A percentile compares a stretch with the other conserved stretches of the same genome.
Evolutionary conservation across 2,797 vertebrate species (phyloP).

Genomic region (Rhyacichthys aspro): DNA sequence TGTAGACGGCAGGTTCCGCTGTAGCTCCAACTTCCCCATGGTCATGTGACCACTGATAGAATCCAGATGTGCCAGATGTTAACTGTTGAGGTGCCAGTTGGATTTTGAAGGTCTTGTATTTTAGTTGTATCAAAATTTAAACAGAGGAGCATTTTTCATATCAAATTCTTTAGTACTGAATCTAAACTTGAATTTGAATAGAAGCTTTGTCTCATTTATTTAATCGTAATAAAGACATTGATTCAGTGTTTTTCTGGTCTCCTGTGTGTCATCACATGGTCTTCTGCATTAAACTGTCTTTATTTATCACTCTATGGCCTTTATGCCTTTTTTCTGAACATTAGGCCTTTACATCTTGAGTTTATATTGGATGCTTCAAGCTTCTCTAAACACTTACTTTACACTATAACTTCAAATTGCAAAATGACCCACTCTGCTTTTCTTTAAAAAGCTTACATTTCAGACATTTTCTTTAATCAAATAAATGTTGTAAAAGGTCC

Average conservation of each 20-base stretch:
- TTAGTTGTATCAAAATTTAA: too few relatives aligned
- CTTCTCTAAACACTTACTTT: too few relatives aligned
- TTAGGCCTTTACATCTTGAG: too few relatives aligned
- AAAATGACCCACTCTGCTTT: background rate
- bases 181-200: background rate
- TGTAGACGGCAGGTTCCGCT: conserved; percentile 21
- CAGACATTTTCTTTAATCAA: conserved; percentile 3
- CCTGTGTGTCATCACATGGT: background rate
- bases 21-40: conserved; percentile 20
- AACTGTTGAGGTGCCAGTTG: conserved; percentile 59
- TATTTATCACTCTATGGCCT: background rate
- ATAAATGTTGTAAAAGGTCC: conserved; percentile 1
- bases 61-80: conserved; percentile 69
- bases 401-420: too few relatives aligned
- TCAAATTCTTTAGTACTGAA: background rate
- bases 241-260: background rate
- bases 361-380: too few relatives aligned
- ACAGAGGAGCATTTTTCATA: too few relatives aligned
- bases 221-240: background rate
- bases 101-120: background rate
- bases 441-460: background rate
- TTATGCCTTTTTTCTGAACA: background rate
- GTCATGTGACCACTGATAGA: conserved; percentile 58
- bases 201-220: background rate
- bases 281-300: background rate